phyloP scores from a whole-genome alignment of 1,140 invertebrate genomes.

The Macrosteles quadrilineatus region DNA sequence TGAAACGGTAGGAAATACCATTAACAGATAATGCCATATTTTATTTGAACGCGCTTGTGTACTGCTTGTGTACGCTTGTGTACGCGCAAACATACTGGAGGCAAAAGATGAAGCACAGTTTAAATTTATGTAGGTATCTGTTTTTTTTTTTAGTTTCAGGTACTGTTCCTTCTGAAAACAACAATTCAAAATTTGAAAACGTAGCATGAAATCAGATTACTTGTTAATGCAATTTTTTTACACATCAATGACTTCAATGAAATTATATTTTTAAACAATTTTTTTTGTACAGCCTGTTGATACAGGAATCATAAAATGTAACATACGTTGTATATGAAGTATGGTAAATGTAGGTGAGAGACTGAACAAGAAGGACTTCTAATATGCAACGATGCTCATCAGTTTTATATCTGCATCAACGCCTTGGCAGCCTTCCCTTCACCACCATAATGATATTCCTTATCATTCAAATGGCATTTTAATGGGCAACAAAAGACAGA shows the following conservation, averaged over 20 bases:
- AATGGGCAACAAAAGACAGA: not conserved
- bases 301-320: not conserved
- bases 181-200: too few relatives aligned
- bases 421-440: not conserved
- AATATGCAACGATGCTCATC: not conserved
- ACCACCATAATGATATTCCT: not conserved
- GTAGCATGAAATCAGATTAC: too few relatives aligned
- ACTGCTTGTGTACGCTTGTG: too few relatives aligned
- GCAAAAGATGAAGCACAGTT: too few relatives aligned
- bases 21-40: too few relatives aligned
- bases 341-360: not conserved
- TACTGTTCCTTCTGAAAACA: too few relatives aligned
- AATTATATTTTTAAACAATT: too few relatives aligned
- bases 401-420: not conserved
- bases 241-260: not conserved
- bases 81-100: too few relatives aligned
- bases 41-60: too few relatives aligned
- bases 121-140: too few relatives aligned
- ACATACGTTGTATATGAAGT: not conserved
- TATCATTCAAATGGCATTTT: conserved; percentile 5
- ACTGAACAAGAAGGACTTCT: not conserved
- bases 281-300: not conserved
- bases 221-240: not conserved
- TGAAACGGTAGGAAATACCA: too few relatives aligned
- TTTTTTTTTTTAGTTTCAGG: too few relatives aligned